Evolutionary conservation across 2,888 invertebrate genomes (phyloP).

Genomic region (Unio pictorum): DNA sequence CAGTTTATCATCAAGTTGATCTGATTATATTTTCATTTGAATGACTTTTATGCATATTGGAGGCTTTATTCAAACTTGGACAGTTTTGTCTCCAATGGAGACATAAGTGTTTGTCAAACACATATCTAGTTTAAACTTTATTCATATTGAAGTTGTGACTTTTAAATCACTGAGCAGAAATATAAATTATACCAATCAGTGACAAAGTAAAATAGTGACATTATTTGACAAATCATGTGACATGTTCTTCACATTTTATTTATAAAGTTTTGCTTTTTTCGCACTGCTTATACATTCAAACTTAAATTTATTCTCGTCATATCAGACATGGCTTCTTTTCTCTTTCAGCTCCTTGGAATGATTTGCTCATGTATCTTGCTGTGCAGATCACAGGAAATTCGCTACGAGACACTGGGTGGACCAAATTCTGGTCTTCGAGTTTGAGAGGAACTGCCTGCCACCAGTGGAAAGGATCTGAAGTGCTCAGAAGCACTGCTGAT

Average conservation of each 20-base stretch:
- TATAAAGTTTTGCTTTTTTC: background rate
- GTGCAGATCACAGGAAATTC: constrained; percentile 57
- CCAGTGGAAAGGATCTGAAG: background rate
- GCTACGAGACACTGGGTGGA: constrained; percentile 55
- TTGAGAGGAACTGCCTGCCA: constrained; percentile 10
- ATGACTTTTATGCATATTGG: too few relatives aligned
- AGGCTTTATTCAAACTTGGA: too few relatives aligned
- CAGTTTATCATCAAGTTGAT: constrained; percentile 1
- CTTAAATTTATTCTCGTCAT: background rate
- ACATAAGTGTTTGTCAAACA: too few relatives aligned
- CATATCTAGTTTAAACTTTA: too few relatives aligned
- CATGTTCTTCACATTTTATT: too few relatives aligned
- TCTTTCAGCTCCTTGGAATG: constrained; percentile 63
- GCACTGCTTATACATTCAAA: background rate
- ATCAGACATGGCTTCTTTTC: background rate
- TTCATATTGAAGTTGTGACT: too few relatives aligned
- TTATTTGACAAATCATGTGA: too few relatives aligned
- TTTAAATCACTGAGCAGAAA: too few relatives aligned
- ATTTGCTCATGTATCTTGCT: constrained; percentile 63
- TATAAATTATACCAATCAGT: too few relatives aligned
- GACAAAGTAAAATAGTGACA: too few relatives aligned
- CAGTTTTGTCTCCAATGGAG: too few relatives aligned
- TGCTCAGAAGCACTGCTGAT: background rate
- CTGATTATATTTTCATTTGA: background rate
- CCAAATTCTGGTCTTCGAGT: constrained; percentile 53